Base-by-base conservation (phyloP, 2,797 vertebrate genomes). In the Phoebastria nigripes region DNA sequence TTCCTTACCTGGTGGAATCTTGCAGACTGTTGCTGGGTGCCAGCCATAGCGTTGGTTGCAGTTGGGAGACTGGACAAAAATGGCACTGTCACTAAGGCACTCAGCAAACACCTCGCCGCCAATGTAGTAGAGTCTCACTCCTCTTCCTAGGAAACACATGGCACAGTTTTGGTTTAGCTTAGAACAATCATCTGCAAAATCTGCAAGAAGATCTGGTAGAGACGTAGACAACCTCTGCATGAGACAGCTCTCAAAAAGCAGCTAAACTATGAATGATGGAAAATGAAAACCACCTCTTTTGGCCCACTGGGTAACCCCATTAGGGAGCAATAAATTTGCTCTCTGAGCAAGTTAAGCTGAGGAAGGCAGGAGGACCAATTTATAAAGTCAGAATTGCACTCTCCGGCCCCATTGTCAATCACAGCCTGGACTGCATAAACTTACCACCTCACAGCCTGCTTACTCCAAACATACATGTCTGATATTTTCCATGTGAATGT, bases 21-120 rank as follows among this genome's bases (percentile, higher is more conserved):
- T 99, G 98, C 99, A 99, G 80, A 99, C 99, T 0, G 99, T 99
- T 92, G 99, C 99, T 1, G 99, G 99, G 97, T 99, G 99, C 99
- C 99, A 99, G 56, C 99, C 99, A 2, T 99, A 99, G 93, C 99
- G 99, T 95, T 99, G 99, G 98, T 99, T 99, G 97, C 99, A 99
- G 98, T 99, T 99, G 22, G 99, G 99, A 90, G 99, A 99, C 98
- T 99, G 99, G 92, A 99, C 99, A 89, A 99, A 99, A 96, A 99
- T 99, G 96, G 99, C 99, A 15, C 99, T 99, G 98, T 99, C 99
- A 13, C 99, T 99, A 90, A 99, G 99, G 98, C 99, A 99, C 98
- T 99, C 99, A 0, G 99, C 99, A 96, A 99, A 99, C 96, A 99
- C 99, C 97, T 99, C 99, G 15, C 99, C 99, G 5, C 99, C 99